These are phyloP conservation scores for Accipiter virgatus DNA, from an alignment of 2,113 vertebrate genomes.

Conservation along the genomic window DNA sequence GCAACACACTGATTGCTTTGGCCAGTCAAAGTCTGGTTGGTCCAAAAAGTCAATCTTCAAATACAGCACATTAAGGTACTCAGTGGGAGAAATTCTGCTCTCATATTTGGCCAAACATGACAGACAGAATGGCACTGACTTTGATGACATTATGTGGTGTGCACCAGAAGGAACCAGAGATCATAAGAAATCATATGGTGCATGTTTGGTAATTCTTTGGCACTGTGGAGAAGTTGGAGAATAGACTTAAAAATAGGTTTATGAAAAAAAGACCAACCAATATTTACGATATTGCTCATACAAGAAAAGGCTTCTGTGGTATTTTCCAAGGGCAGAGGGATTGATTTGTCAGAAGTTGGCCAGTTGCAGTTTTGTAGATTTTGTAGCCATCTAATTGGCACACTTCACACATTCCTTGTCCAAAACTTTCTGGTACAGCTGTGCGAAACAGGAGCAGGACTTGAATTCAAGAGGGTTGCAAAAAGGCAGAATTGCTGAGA, in stretches of 20 bases:
- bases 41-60: background rate
- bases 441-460: background rate
- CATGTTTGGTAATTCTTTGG: conserved; percentile 8
- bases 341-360: background rate
- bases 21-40: background rate
- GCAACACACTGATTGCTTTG: conserved; percentile 8
- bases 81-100: background rate
- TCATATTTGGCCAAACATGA: background rate
- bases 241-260: background rate
- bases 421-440: conserved; percentile 8
- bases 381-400: background rate
- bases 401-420: background rate
- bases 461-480: background rate
- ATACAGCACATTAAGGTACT: background rate
- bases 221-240: background rate
- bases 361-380: background rate
- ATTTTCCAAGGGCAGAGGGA: background rate
- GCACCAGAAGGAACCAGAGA: background rate
- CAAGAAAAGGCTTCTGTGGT: background rate
- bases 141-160: background rate
- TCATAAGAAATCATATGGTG: background rate
- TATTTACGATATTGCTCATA: background rate
- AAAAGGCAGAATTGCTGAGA: background rate
- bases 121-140: background rate
- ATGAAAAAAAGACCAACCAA: background rate